Conservation (phyloP, 2,888 invertebrate genomes). For the Hypsopygia costalis region DNA sequence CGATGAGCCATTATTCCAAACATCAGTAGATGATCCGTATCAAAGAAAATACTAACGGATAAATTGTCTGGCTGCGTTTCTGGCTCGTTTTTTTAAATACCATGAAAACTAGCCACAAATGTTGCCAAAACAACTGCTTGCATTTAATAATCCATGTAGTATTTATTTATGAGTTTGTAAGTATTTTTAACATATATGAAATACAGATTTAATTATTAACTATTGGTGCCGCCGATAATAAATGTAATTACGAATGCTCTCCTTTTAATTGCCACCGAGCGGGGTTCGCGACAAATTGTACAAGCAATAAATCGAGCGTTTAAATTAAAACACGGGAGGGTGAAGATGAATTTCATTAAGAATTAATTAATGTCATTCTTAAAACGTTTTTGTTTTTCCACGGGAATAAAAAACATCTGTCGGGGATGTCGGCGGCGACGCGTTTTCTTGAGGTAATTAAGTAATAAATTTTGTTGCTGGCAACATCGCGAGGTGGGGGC, state of each 20-base stretch:
- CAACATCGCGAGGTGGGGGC: conserved; percentile 73
- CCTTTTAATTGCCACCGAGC: conserved; percentile 57
- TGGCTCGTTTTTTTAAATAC: conserved; percentile 35
- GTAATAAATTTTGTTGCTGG: conserved; percentile 79
- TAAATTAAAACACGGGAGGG: conserved; percentile 77
- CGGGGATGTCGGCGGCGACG: conserved; percentile 59
- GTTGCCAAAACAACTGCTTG: conserved; percentile 11
- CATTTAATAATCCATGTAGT: conserved; percentile 23
- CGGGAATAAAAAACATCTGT: conserved; percentile 79
- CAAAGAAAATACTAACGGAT: conserved; percentile 62
- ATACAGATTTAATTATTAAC: conserved; percentile 35
- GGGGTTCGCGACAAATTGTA: conserved; percentile 71
- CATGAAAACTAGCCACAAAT: conserved; percentile 36
- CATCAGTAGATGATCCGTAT: conserved; percentile 64
- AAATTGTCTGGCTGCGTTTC: conserved; percentile 19
- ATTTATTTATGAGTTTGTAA: conserved; percentile 31
- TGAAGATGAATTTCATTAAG: conserved; percentile 81
- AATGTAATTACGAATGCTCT: conserved; percentile 62
- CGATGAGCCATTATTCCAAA: conserved; percentile 66
- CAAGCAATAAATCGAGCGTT: conserved; percentile 75
- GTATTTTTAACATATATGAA: not conserved
- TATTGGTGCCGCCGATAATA: conserved; percentile 60
- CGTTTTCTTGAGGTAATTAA: conserved; percentile 80
- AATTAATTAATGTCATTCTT: conserved; percentile 81
- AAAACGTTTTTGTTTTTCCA: conserved; percentile 76